These are phyloP conservation scores for Leptothorax acervorum DNA, from an alignment of 2,888 invertebrate genomes.

Conservation along the genomic window DNA sequence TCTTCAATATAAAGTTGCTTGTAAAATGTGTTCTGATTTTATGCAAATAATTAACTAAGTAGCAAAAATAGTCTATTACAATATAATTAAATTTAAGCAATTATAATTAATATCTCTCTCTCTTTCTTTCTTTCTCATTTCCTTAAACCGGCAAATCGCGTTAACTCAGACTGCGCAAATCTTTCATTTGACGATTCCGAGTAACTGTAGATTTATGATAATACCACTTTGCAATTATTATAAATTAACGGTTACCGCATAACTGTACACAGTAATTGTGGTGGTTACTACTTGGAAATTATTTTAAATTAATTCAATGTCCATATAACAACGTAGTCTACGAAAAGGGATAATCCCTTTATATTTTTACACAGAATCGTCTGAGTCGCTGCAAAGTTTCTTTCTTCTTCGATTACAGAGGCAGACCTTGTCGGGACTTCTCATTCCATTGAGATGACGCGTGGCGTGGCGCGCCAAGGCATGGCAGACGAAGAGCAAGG, in stretches of 20 bases:
- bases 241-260: constrained; percentile 26
- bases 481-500: constrained; percentile 27
- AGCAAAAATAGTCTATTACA: background rate
- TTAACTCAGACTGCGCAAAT: background rate
- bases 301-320: constrained; percentile 4
- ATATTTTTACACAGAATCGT: background rate
- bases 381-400: background rate
- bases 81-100: background rate
- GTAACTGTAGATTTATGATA: background rate
- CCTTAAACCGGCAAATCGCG: background rate
- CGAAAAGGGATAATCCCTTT: background rate
- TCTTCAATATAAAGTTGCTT: background rate
- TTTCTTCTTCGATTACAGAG: constrained; percentile 58
- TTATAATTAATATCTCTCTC: background rate
- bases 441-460: constrained; percentile 76
- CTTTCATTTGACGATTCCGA: background rate
- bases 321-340: background rate
- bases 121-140: background rate
- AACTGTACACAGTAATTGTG: constrained; percentile 12
- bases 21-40: background rate
- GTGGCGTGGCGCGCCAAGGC: constrained; percentile 25
- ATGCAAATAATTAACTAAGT: background rate
- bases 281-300: background rate
- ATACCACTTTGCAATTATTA: constrained; percentile 14
- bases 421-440: constrained; percentile 72